A percentile compares a stretch with the other conserved stretches of the same genome.
Conservation (phyloP, 2,797 vertebrate genomes). For the Basileuterus tristriatus region DNA sequence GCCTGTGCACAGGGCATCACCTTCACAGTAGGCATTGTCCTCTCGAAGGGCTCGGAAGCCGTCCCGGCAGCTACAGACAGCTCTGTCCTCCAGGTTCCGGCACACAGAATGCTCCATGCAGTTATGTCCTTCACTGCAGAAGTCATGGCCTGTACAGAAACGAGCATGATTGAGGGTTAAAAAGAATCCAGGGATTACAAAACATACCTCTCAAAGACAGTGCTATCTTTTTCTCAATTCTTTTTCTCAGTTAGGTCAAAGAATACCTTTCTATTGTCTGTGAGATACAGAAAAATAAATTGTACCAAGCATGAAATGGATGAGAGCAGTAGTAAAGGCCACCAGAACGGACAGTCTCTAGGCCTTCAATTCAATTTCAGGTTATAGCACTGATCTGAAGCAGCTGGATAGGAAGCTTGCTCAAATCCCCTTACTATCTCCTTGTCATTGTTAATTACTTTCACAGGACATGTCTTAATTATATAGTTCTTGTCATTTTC, state of each 20-base stretch:
- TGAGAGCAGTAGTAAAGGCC: slow-evolving; percentile 24
- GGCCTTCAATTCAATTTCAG: slow-evolving; percentile 25
- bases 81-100: slow-evolving; percentile 89
- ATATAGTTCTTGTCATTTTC: background rate
- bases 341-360: background rate
- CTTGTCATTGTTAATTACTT: background rate
- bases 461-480: background rate
- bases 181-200: slow-evolving; percentile 34
- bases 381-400: slow-evolving; percentile 27
- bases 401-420: background rate
- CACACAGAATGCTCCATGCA: slow-evolving; percentile 94
- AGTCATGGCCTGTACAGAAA: slow-evolving; percentile 88
- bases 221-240: background rate
- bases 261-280: background rate
- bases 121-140: slow-evolving; percentile 88
- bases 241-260: slow-evolving; percentile 25
- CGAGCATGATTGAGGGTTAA: slow-evolving; percentile 24
- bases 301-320: slow-evolving; percentile 13
- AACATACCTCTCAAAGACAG: background rate
- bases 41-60: slow-evolving; percentile 92
- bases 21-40: slow-evolving; percentile 97
- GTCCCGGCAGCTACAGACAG: slow-evolving; percentile 90
- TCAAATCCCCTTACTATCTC: slow-evolving; percentile 23
- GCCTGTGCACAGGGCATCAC: slow-evolving; percentile 68
- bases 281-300: slow-evolving; percentile 47